A percentile compares a stretch with the other conserved stretches of the same genome.
phyloP scores from a whole-genome alignment of 2,797 vertebrate genomes.

The Menidia menidia region DNA sequence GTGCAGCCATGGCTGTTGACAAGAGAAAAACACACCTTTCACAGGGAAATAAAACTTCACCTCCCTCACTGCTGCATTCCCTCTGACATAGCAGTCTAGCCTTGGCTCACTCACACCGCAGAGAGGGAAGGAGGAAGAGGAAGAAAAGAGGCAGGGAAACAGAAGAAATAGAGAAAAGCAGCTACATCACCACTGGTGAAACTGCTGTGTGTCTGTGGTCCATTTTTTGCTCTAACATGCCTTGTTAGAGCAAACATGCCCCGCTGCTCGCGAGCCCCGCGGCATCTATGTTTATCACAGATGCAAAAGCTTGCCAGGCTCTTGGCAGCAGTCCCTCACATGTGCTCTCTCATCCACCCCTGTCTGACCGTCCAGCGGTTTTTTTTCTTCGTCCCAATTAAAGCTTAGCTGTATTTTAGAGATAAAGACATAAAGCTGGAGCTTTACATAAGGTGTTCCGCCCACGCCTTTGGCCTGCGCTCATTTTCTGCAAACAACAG shows the following conservation, averaged over 20 bases:
- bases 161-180: slow-evolving; percentile 8
- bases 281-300: slow-evolving; percentile 43
- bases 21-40: slow-evolving; percentile 81
- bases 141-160: slow-evolving; percentile 2
- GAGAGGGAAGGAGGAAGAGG: slow-evolving; percentile 12
- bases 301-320: slow-evolving; percentile 19
- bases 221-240: slow-evolving; percentile 34
- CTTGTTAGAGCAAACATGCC: slow-evolving; percentile 21
- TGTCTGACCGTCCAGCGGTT: slow-evolving; percentile 19
- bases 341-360: slow-evolving; percentile 18
- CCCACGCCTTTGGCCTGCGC: slow-evolving; percentile 24
- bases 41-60: slow-evolving; percentile 74
- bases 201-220: slow-evolving; percentile 56
- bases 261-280: slow-evolving; percentile 21
- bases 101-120: slow-evolving; percentile 56
- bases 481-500: slow-evolving; percentile 33
- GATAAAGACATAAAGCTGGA: slow-evolving; percentile 54
- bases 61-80: slow-evolving; percentile 71
- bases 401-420: slow-evolving; percentile 46
- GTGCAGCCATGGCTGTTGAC: slow-evolving; percentile 78
- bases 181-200: slow-evolving; percentile 56
- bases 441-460: slow-evolving; percentile 17
- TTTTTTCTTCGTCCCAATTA: slow-evolving; percentile 26
- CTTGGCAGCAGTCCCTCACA: slow-evolving; percentile 17
- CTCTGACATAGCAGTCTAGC: slow-evolving; percentile 71